These are phyloP conservation scores for Pontoporia blainvillei DNA, from an alignment of 2,113 vertebrate species.

Conservation along the genomic window DNA sequence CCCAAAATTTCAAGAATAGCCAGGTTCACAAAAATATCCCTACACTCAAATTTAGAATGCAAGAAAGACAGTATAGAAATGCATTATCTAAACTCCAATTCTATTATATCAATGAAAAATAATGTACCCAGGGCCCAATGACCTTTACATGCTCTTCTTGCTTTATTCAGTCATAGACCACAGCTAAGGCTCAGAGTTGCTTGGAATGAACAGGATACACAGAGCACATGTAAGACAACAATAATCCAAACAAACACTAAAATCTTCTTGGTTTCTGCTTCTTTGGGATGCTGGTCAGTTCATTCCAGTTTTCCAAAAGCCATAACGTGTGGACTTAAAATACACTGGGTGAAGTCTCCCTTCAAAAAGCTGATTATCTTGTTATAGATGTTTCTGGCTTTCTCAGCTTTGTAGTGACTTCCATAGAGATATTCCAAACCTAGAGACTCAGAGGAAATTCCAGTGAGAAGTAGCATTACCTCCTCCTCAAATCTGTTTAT, in stretches of 20 bases:
- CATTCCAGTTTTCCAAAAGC: not conserved
- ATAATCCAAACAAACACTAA: not conserved
- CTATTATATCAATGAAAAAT: not conserved
- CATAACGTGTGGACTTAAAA: not conserved
- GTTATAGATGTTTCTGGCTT: not conserved
- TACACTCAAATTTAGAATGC: not conserved
- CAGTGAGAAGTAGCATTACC: not conserved
- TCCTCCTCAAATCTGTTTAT: not conserved
- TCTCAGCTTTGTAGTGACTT: not conserved
- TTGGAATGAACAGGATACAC: not conserved
- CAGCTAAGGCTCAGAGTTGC: not conserved
- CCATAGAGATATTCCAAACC: not conserved
- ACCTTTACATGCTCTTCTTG: not conserved
- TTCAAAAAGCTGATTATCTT: not conserved
- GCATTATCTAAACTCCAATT: not conserved
- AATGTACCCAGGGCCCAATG: not conserved
- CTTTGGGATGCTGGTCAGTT: not conserved
- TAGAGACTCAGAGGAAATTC: not conserved
- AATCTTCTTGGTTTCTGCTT: not conserved
- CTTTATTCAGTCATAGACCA: not conserved
- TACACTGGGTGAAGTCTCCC: not conserved
- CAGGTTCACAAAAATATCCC: not conserved
- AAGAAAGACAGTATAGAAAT: not conserved
- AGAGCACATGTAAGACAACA: not conserved
- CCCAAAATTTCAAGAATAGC: not conserved